Base-by-base conservation (phyloP, 1,140 invertebrate genomes). In the Drosophila micromelanica region DNA sequence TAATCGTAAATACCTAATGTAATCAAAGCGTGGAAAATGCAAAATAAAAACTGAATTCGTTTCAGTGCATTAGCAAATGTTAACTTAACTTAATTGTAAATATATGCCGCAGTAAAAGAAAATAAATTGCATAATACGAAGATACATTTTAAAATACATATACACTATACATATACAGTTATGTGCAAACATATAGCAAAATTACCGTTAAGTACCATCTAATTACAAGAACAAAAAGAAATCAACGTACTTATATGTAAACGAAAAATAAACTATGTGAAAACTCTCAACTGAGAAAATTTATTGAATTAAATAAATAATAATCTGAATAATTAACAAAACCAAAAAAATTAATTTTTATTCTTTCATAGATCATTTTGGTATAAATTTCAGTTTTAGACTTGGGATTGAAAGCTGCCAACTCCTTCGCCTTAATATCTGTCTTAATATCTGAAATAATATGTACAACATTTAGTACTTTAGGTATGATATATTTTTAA, bases 271-370 rank as follows among this genome's bases (percentile, higher is more conserved):
- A 79, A 87, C 76, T 87, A 87, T 89, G 82, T 89, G 82, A 89
- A 89, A 84, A 89, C 76, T 77, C 69, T 89, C 78, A 84, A 89
- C 79, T 59, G 82, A 84, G 73, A 80, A 49, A 84, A 89, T 89
- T 89, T 89, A 89, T 89, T 89, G 84, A 73, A 89, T 89, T 89
- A 82, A 85, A 85, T 85, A 89, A 87, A 87, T 82, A 87, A 87
- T 89, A 79, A 89, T 89, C 75, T 73, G 49, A 82, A 80, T 80
- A 81, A 73, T 63, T 82, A 63, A 15, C 23, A 27, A 61, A 55
- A 45, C 46, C 17, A 13, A 4, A 13, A 5, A 2, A 6, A n/a
- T n/a, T 11, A n/a, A 46, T 30, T 70, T 55, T 46, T 9, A 40
- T 38, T 20, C 0, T 6, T 27, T 27, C 0, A 35, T 23, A 8